Conservation (phyloP, 92 coral and sea anemone genomes). For the Bergia sp. region DNA sequence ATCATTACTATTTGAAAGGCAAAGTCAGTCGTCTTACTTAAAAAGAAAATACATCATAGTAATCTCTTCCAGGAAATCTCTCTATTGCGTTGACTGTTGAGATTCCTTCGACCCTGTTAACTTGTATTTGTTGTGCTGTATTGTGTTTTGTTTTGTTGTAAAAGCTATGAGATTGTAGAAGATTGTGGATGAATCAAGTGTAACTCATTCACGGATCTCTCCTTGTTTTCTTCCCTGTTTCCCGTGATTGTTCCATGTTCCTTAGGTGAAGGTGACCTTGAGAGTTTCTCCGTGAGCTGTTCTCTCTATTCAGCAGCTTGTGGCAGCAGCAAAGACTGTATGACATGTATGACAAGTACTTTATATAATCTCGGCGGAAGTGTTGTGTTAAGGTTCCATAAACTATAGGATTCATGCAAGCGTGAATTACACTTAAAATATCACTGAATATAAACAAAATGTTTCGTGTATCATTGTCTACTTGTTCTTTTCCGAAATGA, state of each 20-base stretch:
- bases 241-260: background rate
- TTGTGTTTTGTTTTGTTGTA: background rate
- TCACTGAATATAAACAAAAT: background rate
- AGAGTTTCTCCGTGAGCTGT: background rate
- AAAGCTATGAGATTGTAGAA: too few relatives aligned
- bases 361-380: conserved; percentile 25
- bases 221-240: background rate
- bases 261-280: background rate
- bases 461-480: background rate
- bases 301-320: background rate
- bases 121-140: too few relatives aligned
- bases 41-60: too few relatives aligned
- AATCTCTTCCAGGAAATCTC: too few relatives aligned
- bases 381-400: conserved; percentile 25
- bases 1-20: too few relatives aligned
- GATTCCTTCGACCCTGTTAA: too few relatives aligned
- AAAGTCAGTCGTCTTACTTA: too few relatives aligned
- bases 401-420: conserved; percentile 25
- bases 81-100: too few relatives aligned
- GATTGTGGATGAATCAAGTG: too few relatives aligned
- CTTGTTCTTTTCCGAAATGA: background rate
- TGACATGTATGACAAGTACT: conserved; percentile 26
- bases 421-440: background rate
- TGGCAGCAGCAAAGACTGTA: conserved; percentile 1
- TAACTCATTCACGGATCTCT: too few relatives aligned